Conservation (phyloP, 2,113 vertebrate genomes). For the Notothenia rossii region DNA sequence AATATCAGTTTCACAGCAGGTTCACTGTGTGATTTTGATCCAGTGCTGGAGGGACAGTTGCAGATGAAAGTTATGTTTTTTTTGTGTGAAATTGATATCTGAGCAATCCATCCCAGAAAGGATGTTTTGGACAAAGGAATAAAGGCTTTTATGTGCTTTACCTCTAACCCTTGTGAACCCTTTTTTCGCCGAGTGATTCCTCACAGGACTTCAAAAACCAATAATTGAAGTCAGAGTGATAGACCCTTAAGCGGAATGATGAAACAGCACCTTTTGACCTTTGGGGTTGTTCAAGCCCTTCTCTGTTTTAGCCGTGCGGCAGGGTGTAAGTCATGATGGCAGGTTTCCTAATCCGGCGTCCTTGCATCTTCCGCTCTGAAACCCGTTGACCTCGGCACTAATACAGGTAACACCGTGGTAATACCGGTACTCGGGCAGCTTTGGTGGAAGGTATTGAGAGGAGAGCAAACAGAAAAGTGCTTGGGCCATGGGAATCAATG, state of each 20-base stretch:
- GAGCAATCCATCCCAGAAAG: constrained; percentile 6
- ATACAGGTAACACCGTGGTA: constrained; percentile 59
- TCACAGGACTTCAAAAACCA: constrained; percentile 35
- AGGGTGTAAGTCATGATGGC: constrained; percentile 61
- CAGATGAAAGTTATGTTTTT: constrained; percentile 29
- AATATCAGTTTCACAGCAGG: constrained; percentile 59
- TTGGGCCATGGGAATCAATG: constrained; percentile 80
- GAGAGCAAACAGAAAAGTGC: constrained; percentile 71
- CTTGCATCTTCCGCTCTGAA: constrained; percentile 55
- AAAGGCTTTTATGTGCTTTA: constrained; percentile 35
- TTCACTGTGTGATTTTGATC: constrained; percentile 49
- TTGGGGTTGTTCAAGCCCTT: constrained; percentile 38
- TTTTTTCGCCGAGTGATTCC: constrained; percentile 47
- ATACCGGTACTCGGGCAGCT: constrained; percentile 52
- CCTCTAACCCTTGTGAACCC: constrained; percentile 38
- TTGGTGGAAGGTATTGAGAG: constrained; percentile 59
- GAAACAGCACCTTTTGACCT: constrained; percentile 74
- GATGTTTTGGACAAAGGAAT: constrained; percentile 30
- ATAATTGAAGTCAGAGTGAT: constrained; percentile 65
- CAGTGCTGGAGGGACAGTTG: constrained; percentile 16
- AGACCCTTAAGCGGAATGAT: constrained; percentile 56
- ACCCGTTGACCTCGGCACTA: constrained; percentile 72
- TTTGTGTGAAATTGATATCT: constrained; percentile 36
- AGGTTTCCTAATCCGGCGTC: constrained; percentile 32
- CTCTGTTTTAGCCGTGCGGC: constrained; percentile 50